A percentile compares a stretch with the other conserved stretches of the same genome.
Evolutionary conservation across 2,797 vertebrate species (phyloP).

Genomic region (Muscicapa striata): DNA sequence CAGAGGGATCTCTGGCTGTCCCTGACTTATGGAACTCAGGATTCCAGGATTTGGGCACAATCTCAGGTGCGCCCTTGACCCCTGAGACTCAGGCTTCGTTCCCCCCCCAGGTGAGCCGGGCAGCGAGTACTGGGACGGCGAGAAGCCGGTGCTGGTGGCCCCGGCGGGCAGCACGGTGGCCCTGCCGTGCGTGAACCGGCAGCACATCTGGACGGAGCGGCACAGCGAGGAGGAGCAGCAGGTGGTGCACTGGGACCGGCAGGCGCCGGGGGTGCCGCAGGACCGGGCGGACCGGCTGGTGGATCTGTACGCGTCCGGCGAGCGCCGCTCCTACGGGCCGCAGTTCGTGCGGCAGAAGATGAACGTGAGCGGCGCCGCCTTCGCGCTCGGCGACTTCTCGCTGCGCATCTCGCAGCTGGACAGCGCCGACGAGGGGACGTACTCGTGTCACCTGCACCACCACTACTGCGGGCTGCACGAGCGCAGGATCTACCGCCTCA

Average conservation of each 20-base stretch:
- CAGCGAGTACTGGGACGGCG: conserved; percentile 87
- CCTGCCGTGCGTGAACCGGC: conserved; percentile 88
- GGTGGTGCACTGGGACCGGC: conserved; percentile 96
- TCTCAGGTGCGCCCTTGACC: background rate
- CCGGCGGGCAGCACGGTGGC: conserved; percentile 81
- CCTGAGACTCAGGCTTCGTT: too few relatives aligned
- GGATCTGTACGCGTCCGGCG: conserved; percentile 92
- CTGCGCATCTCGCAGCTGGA: conserved; percentile 83
- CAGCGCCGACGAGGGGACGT: conserved; percentile 86
- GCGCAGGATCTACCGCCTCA: conserved; percentile 87
- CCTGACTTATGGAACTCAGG: too few relatives aligned
- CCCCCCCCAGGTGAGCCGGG: conserved; percentile 79
- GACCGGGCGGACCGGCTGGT: conserved; percentile 91
- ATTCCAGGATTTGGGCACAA: rapidly evolving
- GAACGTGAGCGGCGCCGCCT: conserved; percentile 84
- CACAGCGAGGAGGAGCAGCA: conserved; percentile 92
- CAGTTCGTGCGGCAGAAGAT: conserved; percentile 84
- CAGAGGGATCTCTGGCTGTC: too few relatives aligned
- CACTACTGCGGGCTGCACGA: conserved; percentile 97
- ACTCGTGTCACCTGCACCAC: conserved; percentile 95
- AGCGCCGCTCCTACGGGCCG: conserved; percentile 87
- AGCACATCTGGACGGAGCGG: conserved; percentile 88
- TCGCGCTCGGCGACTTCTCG: conserved; percentile 91
- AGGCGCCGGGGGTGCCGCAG: conserved; percentile 89
- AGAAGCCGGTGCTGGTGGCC: conserved; percentile 86